Evolutionary conservation across 2,888 invertebrate genomes (phyloP).

Genomic region (Masnerella sp.): DNA sequence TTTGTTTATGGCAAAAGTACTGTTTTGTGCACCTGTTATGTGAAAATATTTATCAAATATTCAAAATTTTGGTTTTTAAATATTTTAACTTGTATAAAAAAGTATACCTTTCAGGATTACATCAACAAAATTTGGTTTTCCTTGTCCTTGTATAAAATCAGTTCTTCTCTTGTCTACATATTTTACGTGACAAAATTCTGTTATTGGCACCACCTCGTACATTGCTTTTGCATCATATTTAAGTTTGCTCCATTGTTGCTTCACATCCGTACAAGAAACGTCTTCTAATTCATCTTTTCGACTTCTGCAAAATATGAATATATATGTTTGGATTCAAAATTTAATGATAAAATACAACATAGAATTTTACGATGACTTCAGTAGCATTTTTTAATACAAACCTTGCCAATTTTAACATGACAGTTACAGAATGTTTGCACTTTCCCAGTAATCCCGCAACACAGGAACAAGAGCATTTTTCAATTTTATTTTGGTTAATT

Average conservation of each 20-base stretch:
- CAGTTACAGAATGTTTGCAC: constrained; percentile 29
- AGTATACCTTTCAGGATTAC: not conserved
- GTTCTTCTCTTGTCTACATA: not conserved
- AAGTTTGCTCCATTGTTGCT: constrained; percentile 30
- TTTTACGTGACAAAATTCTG: constrained; percentile 26
- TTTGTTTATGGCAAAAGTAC: not conserved
- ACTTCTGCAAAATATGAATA: not conserved
- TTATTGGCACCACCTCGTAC: constrained; percentile 17
- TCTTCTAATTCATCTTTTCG: constrained; percentile 2
- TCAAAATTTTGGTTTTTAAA: not conserved
- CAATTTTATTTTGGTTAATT: not conserved
- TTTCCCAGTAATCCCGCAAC: constrained; percentile 7
- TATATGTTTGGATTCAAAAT: no score
- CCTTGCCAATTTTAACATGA: constrained; percentile 15
- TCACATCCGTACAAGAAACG: constrained; percentile 21
- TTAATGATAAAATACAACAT: no score
- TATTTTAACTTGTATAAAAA: not conserved
- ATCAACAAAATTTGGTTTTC: not conserved
- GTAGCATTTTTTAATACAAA: no score
- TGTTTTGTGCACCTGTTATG: not conserved
- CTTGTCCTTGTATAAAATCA: not conserved
- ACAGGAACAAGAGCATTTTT: constrained; percentile 12
- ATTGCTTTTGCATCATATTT: constrained; percentile 12
- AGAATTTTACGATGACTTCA: not conserved
- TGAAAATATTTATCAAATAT: not conserved